phyloP scores from a whole-genome alignment of 2,888 invertebrate species.

The Hirtodrosophila confusa region DNA sequence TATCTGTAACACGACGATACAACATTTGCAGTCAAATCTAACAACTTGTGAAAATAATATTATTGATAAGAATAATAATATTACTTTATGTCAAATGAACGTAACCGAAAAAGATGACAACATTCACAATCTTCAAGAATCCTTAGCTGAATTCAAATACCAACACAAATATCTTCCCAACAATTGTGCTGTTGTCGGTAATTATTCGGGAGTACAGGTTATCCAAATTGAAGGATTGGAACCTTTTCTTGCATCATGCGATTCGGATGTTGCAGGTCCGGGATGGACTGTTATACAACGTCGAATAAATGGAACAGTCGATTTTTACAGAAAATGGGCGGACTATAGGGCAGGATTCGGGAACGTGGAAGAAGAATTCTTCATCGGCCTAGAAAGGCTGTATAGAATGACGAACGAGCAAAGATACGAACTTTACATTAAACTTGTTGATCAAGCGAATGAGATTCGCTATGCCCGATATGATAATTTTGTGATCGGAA shows the following conservation, averaged over 20 bases:
- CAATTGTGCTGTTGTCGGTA: too few relatives aligned
- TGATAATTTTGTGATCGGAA: not conserved
- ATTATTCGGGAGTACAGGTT: not conserved
- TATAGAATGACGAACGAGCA: not conserved
- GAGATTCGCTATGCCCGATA: not conserved
- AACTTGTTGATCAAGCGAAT: not conserved
- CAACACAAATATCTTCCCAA: too few relatives aligned
- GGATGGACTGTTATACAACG: constrained; percentile 26
- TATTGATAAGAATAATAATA: too few relatives aligned
- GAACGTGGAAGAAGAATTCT: not conserved
- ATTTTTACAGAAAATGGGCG: constrained; percentile 19
- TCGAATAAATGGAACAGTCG: constrained; percentile 9
- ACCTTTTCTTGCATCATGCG: not conserved
- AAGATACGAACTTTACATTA: constrained; percentile 1
- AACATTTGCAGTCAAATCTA: too few relatives aligned
- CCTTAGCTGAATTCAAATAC: too few relatives aligned
- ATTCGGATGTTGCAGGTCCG: not conserved
- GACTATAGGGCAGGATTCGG: constrained; percentile 10
- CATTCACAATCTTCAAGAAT: too few relatives aligned
- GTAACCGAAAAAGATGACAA: too few relatives aligned
- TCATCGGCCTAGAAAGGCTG: not conserved
- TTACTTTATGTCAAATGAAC: too few relatives aligned
- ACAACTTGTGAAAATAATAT: too few relatives aligned
- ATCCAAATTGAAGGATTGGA: not conserved
- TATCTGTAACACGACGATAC: too few relatives aligned